Base-by-base conservation (phyloP, 2,797 vertebrate species). In the Pelochelys cantorii region DNA sequence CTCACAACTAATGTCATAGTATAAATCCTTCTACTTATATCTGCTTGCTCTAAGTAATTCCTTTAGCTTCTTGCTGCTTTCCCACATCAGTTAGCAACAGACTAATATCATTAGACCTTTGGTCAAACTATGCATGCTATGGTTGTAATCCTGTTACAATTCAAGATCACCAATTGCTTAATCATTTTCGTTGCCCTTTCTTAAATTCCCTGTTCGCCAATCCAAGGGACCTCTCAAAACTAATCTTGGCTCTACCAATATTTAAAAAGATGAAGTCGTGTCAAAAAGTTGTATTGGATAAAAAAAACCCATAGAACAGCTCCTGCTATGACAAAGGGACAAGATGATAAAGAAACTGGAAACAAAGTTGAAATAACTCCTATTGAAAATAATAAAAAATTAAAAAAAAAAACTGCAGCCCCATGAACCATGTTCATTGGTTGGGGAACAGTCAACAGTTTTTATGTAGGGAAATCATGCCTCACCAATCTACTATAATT, bases 221-320 rank as follows among this genome's bases (percentile, higher is more conserved):
- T 42, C 6, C 42, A 85, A 34, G 65, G n/a, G 9, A 55, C 11
- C 15, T 90, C 29, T 87, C 60, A 93, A 95, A 93, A 79, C 75
- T 82, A 83, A 96, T 90, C 65, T 77, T 92, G 52, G 54, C 31
- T 95, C 84, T 93, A 94, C 83, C 85, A 88, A 78, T 90, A 92
- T 96, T 95, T 94, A 96, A 96, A 95, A 92, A 91, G 79, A 91
- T 93, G 62, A 78, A 93, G 87, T 87, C 83, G 83, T 92, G 87
- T 96, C 62, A 93, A 85, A 90, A 79, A 96, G 57, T 65, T 31
- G 4, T 37, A 60, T 80, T 37, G 92, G 94, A 95, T 90, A 95
- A 96, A 86, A 74, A 89, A 84, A 31, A 17, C n/a, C 7, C 2
- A 4, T 14, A 37, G 81, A 89, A 95, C 82, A 17, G 54, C 60